These are phyloP conservation scores for Dermochelys coriacea DNA, from an alignment of 2,797 vertebrate genomes.

Conservation along the genomic window DNA sequence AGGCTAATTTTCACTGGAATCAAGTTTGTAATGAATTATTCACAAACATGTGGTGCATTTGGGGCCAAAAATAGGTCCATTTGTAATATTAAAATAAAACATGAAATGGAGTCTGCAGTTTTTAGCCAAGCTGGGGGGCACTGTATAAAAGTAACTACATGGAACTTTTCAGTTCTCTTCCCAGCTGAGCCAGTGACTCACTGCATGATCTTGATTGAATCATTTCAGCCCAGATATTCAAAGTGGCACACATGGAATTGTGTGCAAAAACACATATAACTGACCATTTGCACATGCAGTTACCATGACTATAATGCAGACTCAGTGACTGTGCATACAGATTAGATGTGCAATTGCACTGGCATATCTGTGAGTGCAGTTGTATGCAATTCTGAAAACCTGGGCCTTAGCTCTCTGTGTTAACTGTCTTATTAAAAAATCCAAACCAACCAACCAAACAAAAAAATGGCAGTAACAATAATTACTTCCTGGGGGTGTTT, in stretches of 20 bases:
- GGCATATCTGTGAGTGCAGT: neutral
- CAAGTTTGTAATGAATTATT: neutral
- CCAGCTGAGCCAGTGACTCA: fast-evolving
- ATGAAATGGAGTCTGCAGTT: neutral
- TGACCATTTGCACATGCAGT: neutral
- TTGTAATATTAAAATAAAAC: neutral
- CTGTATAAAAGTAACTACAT: neutral
- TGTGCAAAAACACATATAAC: neutral
- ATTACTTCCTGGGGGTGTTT: constrained; percentile 42
- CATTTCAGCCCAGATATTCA: neutral
- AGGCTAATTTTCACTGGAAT: neutral
- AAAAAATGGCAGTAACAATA: neutral
- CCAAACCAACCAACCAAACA: neutral
- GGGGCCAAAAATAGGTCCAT: neutral
- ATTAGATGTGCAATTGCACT: neutral
- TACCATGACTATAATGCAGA: neutral
- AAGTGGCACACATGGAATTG: neutral
- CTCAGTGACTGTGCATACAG: neutral
- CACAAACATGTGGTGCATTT: fast-evolving
- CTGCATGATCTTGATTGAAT: neutral
- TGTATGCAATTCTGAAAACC: neutral
- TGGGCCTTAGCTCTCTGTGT: neutral
- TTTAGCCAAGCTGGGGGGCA: neutral
- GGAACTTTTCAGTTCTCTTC: neutral
- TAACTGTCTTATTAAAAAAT: constrained; percentile 7